Evolutionary conservation across 2,113 vertebrate species (phyloP).

Genomic region (Aegithalos caudatus): DNA sequence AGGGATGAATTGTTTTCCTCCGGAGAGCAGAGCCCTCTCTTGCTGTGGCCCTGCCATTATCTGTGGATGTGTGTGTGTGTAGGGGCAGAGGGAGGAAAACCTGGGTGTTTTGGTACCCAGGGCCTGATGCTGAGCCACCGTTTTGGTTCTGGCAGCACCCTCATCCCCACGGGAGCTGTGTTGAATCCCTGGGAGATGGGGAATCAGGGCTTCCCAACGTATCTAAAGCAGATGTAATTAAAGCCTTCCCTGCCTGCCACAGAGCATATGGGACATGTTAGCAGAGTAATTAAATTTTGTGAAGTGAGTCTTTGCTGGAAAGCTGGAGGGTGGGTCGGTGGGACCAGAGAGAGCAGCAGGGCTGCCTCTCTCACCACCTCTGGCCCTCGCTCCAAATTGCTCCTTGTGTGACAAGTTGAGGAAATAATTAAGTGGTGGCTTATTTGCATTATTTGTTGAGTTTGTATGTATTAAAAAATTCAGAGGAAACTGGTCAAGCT

Average conservation of each 20-base stretch:
- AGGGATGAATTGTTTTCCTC: background rate
- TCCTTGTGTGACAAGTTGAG: background rate
- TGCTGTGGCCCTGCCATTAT: background rate
- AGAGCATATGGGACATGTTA: slow-evolving; percentile 73
- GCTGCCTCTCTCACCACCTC: slow-evolving; percentile 4
- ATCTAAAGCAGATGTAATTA: slow-evolving; percentile 61
- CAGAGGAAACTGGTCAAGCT: background rate
- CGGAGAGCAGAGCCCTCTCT: background rate
- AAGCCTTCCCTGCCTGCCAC: slow-evolving; percentile 57
- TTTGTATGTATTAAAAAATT: background rate
- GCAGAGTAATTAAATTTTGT: slow-evolving; percentile 72
- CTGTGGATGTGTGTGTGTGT: background rate
- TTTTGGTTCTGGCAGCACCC: background rate
- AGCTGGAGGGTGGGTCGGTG: slow-evolving; percentile 61
- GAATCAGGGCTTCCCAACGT: background rate
- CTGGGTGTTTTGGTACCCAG: background rate
- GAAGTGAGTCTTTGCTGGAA: slow-evolving; percentile 58
- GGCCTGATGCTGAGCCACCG: background rate
- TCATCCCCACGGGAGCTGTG: background rate
- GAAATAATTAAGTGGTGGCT: slow-evolving; percentile 58
- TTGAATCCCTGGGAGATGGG: background rate
- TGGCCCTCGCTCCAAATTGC: slow-evolving; percentile 8
- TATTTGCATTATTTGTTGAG: slow-evolving; percentile 58
- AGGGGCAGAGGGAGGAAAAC: background rate
- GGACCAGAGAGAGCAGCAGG: slow-evolving; percentile 41